A percentile compares a stretch with the other conserved stretches of the same genome.
Conservation (phyloP, 1,140 invertebrate species). For the Pygmarrhopalites habei region DNA sequence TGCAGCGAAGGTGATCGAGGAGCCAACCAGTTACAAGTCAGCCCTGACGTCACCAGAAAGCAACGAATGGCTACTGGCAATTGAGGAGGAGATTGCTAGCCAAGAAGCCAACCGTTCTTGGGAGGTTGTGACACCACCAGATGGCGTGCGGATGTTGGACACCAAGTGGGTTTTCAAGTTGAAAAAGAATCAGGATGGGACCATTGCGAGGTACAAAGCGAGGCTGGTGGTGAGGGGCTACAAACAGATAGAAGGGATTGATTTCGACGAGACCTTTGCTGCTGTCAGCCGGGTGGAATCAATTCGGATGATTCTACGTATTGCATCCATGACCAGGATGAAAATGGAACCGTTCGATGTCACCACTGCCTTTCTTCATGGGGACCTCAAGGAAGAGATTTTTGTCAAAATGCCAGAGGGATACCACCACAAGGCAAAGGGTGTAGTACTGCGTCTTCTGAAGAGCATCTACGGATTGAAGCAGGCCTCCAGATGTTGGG, state of each 20-base stretch:
- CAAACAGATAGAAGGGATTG: neutral
- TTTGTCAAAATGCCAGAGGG: slow-evolving; percentile 3
- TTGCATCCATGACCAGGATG: neutral
- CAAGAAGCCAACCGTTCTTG: slow-evolving; percentile 12
- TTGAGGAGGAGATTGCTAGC: slow-evolving; percentile 18
- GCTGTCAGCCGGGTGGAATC: neutral
- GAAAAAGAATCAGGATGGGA: neutral
- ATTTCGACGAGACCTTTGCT: slow-evolving; percentile 5
- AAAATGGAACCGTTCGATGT: slow-evolving; percentile 39
- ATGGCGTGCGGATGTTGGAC: neutral
- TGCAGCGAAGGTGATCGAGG: neutral
- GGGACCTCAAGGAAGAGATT: slow-evolving; percentile 32
- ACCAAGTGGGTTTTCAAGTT: neutral
- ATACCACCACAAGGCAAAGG: neutral
- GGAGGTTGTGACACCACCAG: neutral
- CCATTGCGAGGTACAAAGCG: neutral
- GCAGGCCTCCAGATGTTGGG: slow-evolving; percentile 35
- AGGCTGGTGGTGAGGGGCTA: slow-evolving; percentile 7
- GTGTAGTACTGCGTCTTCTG: slow-evolving; percentile 40
- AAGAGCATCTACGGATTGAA: slow-evolving; percentile 41
- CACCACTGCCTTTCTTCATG: slow-evolving; percentile 46
- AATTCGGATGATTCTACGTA: neutral
- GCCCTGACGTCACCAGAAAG: neutral
- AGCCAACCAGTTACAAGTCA: slow-evolving; percentile 10
- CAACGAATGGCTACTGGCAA: slow-evolving; percentile 19